Evolutionary conservation across 2,888 invertebrate genomes (phyloP).

Genomic region (Mechanitis mazaeus): DNA sequence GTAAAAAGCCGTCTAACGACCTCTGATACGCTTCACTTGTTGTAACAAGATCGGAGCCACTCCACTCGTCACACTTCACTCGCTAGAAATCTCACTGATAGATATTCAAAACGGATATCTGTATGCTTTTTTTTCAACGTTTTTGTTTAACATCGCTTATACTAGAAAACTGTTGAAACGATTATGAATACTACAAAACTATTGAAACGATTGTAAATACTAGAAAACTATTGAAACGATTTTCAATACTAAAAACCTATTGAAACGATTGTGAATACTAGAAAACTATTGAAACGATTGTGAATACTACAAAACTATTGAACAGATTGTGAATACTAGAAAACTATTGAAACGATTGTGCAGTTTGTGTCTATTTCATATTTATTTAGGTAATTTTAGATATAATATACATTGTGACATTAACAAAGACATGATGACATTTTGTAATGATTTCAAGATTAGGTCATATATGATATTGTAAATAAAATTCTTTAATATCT

Average conservation of each 20-base stretch:
- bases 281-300: neutral
- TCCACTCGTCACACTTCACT: slow-evolving; percentile 33
- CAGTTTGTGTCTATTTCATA: no score
- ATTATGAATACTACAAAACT: neutral
- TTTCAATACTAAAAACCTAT: neutral
- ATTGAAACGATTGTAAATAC: no score
- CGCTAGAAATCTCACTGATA: slow-evolving; percentile 36
- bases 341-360: neutral
- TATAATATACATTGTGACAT: no score
- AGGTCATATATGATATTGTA: no score
- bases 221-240: no score
- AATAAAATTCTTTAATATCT: no score
- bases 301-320: neutral
- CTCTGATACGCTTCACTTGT: slow-evolving; percentile 34
- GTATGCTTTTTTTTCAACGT: slow-evolving; percentile 18
- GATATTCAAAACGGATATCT: slow-evolving; percentile 29
- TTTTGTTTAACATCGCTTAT: slow-evolving; percentile 7
- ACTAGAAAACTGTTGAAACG: neutral
- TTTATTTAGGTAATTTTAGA: no score
- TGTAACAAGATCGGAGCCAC: slow-evolving; percentile 34
- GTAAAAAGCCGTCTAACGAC: slow-evolving; percentile 29
- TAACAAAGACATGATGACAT: no score
- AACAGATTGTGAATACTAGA: no score
- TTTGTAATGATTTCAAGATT: no score
- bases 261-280: no score